Conservation (phyloP, 2,797 vertebrate species). For the Sebastes minor region DNA sequence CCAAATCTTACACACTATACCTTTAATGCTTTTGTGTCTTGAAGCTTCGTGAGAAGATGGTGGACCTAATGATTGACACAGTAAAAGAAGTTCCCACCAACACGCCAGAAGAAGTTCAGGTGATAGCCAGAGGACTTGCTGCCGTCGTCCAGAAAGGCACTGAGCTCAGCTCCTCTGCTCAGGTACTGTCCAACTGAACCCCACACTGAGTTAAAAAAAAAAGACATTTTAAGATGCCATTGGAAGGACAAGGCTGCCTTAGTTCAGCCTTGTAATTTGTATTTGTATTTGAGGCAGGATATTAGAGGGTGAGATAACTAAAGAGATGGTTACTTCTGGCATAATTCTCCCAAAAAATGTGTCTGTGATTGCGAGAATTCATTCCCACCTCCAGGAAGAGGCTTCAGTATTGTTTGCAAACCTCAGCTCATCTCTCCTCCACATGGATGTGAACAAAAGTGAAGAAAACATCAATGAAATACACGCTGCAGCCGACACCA, state of each 20-base stretch:
- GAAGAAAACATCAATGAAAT: slow-evolving; percentile 53
- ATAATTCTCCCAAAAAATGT: not conserved
- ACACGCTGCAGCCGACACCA: slow-evolving; percentile 56
- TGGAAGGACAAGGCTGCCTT: no score
- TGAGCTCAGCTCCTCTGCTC: slow-evolving; percentile 83
- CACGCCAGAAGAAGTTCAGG: slow-evolving; percentile 74
- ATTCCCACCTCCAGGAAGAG: slow-evolving; percentile 69
- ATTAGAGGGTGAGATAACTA: not conserved
- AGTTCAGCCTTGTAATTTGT: no score
- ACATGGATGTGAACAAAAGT: slow-evolving; percentile 32
- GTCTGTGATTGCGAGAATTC: not conserved
- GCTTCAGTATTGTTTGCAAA: slow-evolving; percentile 75
- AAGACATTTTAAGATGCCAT: not conserved
- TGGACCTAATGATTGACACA: slow-evolving; percentile 76
- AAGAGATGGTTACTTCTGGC: not conserved
- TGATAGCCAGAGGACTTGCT: slow-evolving; percentile 79
- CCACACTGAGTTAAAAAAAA: not conserved
- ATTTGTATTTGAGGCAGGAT: not conserved
- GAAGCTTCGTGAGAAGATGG: slow-evolving; percentile 86
- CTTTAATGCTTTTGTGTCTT: slow-evolving; percentile 11
- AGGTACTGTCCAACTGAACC: slow-evolving; percentile 81
- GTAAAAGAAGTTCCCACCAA: slow-evolving; percentile 36
- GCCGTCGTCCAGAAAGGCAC: slow-evolving; percentile 73
- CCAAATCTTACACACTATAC: no score
- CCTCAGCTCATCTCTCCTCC: slow-evolving; percentile 81